Base-by-base conservation (phyloP, 2,113 vertebrate genomes). In the Myrmecophaga tridactyla region DNA sequence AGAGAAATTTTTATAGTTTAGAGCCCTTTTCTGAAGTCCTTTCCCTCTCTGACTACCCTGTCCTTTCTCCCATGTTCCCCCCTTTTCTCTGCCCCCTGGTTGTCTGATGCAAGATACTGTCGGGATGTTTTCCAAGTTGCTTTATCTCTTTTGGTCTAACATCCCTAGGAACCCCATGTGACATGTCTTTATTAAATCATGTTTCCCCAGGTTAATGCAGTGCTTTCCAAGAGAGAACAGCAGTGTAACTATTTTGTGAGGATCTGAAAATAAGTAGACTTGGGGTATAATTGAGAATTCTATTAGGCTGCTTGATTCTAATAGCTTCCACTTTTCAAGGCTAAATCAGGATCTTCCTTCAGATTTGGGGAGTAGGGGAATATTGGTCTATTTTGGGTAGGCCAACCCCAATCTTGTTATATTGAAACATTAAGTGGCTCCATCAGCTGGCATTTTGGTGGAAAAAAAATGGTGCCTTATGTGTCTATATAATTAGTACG, bases 31-130 rank as follows among this genome's bases (percentile, higher is more conserved):
- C 11, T 6, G 41, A 73, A 25, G n/a, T 23, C 48, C 53, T 17
- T 34, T 21, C 13, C 27, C 1, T 27, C 41, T 1, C 21, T 9
- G 1, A n/a, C 21, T 5, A 18, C 20, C 13, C 14, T 53, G 20
- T 83, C 21, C 6, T 10, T 4, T 2, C 20, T 17, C 41, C 11
- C 4, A 7, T 0, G 3, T 7, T 1, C 9, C 12, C 4, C 25
- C 0, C 36, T 6, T 12, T 29, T 2, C 43, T 3, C 29, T 3
- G 0, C 34, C 3, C 31, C 67, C 69, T 77, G 23, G 25, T 76
- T 39, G 46, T 92, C 39, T 56, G n/a, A 31, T 43, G 56, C 1
- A 15, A 46, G 53, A 76, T 11, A 1, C 62, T 36, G 51, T 36
- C 46, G 29, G 43, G 88, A 43, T 53, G 13, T 56, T 41, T 92